Percentiles rank a stretch among this genome's conserved stretches.
Evolutionary conservation across 1,140 invertebrate genomes (phyloP).

Genomic region (Bombus picipes): DNA sequence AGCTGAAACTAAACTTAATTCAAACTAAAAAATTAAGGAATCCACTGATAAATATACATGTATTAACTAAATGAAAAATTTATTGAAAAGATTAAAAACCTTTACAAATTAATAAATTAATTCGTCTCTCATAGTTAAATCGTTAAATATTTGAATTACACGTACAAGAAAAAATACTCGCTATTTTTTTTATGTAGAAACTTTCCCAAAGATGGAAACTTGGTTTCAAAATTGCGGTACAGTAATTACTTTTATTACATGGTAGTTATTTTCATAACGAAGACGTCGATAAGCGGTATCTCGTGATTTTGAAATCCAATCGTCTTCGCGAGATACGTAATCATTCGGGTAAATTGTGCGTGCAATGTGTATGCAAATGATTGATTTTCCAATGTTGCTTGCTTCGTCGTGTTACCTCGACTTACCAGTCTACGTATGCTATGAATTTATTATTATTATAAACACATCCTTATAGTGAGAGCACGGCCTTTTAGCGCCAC

Average conservation of each 20-base stretch:
- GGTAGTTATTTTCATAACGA: conserved; percentile 20
- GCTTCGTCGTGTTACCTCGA: conserved; percentile 8
- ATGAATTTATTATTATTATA: conserved; percentile 20
- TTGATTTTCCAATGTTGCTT: background rate
- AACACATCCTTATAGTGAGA: background rate
- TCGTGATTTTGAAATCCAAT: conserved; percentile 47
- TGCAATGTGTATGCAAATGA: conserved; percentile 14
- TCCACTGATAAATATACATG: background rate
- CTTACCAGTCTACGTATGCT: background rate
- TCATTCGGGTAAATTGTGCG: conserved; percentile 13
- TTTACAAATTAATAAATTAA: background rate
- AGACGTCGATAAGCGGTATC: conserved; percentile 15
- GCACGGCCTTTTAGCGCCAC: conserved; percentile 28
- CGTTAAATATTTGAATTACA: background rate
- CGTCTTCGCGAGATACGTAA: conserved; percentile 12
- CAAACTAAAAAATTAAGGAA: background rate
- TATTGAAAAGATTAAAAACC: too few species aligned
- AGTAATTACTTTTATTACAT: background rate
- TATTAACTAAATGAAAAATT: background rate
- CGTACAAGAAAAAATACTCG: too few species aligned
- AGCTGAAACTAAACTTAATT: background rate
- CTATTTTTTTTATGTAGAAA: background rate
- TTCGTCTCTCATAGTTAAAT: background rate
- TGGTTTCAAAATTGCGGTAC: background rate
- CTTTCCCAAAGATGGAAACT: background rate